phyloP scores from a whole-genome alignment of 2,113 vertebrate species.

The Hippocampus guttulatus region DNA sequence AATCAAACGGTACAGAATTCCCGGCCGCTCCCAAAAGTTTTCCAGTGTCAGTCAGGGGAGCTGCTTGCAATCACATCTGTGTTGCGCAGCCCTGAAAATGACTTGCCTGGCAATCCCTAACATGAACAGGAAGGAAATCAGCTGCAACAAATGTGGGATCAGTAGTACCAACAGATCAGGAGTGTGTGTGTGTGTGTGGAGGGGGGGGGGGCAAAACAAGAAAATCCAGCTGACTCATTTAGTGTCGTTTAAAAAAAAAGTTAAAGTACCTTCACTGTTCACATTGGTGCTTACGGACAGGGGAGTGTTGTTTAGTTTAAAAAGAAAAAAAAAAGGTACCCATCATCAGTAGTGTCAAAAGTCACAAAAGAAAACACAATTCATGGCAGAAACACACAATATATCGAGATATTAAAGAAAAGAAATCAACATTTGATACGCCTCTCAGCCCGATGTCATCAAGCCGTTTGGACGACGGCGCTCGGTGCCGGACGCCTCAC shows the following conservation, averaged over 20 bases:
- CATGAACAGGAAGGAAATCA: slow-evolving; percentile 12
- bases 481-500: slow-evolving; percentile 55
- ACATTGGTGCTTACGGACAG: slow-evolving; percentile 34
- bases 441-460: slow-evolving; percentile 34
- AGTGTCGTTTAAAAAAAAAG: slow-evolving; percentile 17
- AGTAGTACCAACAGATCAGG: slow-evolving; percentile 62
- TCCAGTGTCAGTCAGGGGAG: slow-evolving; percentile 63
- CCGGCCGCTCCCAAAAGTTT: slow-evolving; percentile 34
- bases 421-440: slow-evolving; percentile 51
- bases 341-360: slow-evolving; percentile 66
- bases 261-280: slow-evolving; percentile 19
- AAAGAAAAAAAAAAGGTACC: slow-evolving; percentile 62
- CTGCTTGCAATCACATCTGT: slow-evolving; percentile 30
- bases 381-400: slow-evolving; percentile 40
- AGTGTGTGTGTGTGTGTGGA: background rate
- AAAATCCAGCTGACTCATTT: slow-evolving; percentile 42
- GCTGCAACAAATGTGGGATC: slow-evolving; percentile 48
- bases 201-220: background rate
- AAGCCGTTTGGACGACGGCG: slow-evolving; percentile 7
- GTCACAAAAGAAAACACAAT: slow-evolving; percentile 45
- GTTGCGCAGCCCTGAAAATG: slow-evolving; percentile 26
- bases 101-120: slow-evolving; percentile 20
- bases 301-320: slow-evolving; percentile 4
- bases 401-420: slow-evolving; percentile 8
- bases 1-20: slow-evolving; percentile 11